phyloP scores from a whole-genome alignment of 92 coral and sea anemone species.

The Zoanthus sansibaricus region DNA sequence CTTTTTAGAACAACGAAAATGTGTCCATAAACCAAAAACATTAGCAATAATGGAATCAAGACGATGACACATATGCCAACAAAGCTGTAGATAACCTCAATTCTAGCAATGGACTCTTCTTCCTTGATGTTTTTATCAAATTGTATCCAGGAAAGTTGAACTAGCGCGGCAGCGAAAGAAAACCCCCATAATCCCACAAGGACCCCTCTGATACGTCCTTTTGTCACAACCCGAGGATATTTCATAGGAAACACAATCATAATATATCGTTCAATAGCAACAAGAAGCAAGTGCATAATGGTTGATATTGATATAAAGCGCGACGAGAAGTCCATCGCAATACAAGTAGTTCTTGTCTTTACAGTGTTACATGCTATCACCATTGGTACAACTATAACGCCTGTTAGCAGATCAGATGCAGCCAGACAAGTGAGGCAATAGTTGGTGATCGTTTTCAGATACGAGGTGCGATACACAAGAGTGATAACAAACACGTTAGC shows the following conservation, averaged over 20 bases:
- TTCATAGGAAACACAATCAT: slow-evolving; percentile 82
- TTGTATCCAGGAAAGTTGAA: slow-evolving; percentile 73
- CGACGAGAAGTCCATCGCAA: slow-evolving; percentile 73
- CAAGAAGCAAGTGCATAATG: slow-evolving; percentile 68
- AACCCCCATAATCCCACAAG: slow-evolving; percentile 62
- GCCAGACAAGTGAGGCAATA: slow-evolving; percentile 69
- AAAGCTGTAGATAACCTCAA: slow-evolving; percentile 68
- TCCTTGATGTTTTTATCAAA: slow-evolving; percentile 27
- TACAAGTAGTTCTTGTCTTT: slow-evolving; percentile 30
- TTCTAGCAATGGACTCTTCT: slow-evolving; percentile 17
- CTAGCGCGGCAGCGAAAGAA: slow-evolving; percentile 52
- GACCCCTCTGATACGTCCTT: slow-evolving; percentile 31
- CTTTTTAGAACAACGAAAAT: slow-evolving; percentile 60
- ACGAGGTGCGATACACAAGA: slow-evolving; percentile 58
- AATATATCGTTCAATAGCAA: slow-evolving; percentile 71
- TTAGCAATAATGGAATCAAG: slow-evolving; percentile 48
- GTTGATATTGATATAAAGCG: slow-evolving; percentile 79
- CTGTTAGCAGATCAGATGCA: slow-evolving; percentile 69
- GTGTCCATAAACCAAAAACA: slow-evolving; percentile 62
- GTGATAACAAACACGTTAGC: slow-evolving; percentile 69
- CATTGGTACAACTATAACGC: slow-evolving; percentile 69
- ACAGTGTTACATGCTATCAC: slow-evolving; percentile 59
- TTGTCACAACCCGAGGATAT: slow-evolving; percentile 59
- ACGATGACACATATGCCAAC: slow-evolving; percentile 66
- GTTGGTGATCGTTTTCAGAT: slow-evolving; percentile 72